These are phyloP conservation scores for Macropus fuliginosus DNA, from an alignment of 2,797 vertebrate species.

Conservation along the genomic window DNA sequence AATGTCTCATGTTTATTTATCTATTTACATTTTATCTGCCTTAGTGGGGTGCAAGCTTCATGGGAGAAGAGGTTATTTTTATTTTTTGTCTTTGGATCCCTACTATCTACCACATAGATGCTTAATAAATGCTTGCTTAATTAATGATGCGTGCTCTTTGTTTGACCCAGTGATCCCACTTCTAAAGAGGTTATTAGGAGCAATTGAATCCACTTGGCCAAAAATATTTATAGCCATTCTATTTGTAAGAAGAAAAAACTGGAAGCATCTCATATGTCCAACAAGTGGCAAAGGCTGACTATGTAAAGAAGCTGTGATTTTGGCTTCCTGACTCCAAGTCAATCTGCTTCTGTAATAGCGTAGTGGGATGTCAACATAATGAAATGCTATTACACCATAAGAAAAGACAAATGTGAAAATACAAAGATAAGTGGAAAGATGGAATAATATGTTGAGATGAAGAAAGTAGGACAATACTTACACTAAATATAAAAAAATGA, in stretches of 20 bases:
- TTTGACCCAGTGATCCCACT: not conserved
- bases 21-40: not conserved
- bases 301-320: not conserved
- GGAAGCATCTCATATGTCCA: not conserved
- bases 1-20: not conserved
- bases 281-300: not conserved
- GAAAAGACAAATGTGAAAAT: not conserved
- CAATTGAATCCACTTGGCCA: not conserved
- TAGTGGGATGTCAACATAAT: not conserved
- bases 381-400: not conserved
- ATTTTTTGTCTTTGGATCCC: not conserved
- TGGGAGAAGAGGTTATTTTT: not conserved
- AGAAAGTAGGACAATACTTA: not conserved
- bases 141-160: not conserved
- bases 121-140: not conserved
- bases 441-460: not conserved
- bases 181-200: not conserved
- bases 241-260: not conserved
- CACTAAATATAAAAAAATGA: not conserved
- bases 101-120: not conserved
- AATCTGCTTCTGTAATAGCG: not conserved
- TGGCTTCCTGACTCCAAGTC: not conserved
- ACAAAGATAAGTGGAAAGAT: not conserved
- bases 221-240: not conserved
- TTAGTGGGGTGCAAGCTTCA: not conserved